Conservation (phyloP, 2,113 vertebrate genomes). For the Hemichromis elongatus region DNA sequence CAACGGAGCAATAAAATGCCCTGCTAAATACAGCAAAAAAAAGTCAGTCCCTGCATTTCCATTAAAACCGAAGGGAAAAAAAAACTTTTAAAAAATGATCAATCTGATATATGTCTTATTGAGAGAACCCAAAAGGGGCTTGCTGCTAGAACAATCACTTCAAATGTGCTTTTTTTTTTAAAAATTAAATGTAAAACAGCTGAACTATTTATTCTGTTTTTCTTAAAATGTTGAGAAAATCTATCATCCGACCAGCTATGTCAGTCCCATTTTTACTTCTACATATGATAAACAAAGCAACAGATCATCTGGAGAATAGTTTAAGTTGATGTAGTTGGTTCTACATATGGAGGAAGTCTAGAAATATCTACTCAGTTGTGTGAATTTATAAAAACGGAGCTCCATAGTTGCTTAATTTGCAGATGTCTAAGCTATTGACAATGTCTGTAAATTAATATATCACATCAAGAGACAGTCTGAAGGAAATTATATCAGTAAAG, state of each 20-base stretch:
- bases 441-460: not conserved
- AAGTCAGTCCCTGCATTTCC: not conserved
- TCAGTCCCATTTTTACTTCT: not conserved
- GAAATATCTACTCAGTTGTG: not conserved
- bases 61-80: not conserved
- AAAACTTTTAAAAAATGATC: too few species aligned
- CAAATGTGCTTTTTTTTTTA: not conserved
- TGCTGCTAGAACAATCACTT: not conserved
- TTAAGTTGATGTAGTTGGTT: not conserved
- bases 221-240: not conserved
- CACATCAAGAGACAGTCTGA: not conserved
- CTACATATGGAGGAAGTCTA: not conserved
- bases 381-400: not conserved
- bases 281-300: not conserved
- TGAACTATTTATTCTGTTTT: not conserved
- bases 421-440: not conserved
- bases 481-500: not conserved
- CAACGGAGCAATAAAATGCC: not conserved
- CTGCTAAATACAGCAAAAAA: not conserved
- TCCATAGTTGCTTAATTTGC: not conserved
- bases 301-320: not conserved
- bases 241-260: not conserved
- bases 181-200: not conserved
- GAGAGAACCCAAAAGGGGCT: not conserved
- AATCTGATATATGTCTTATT: not conserved